phyloP scores from a whole-genome alignment of 2,888 invertebrate species.

The Rhagium mordax region DNA sequence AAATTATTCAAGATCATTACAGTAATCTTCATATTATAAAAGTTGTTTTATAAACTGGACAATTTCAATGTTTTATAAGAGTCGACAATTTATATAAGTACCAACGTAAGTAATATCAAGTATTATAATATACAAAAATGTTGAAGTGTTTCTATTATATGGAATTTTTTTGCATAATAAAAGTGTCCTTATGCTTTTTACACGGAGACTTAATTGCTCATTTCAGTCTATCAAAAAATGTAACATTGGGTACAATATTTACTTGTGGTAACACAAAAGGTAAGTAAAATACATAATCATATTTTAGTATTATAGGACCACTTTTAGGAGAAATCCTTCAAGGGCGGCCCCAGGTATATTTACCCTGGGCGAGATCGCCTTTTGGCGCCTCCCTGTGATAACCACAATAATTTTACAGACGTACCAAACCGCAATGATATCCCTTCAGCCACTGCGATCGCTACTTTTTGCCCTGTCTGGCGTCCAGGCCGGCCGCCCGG shows the following conservation, averaged over 20 bases:
- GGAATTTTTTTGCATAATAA: background rate
- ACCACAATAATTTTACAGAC: too few relatives aligned
- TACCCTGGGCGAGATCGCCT: too few relatives aligned
- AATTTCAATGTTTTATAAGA: background rate
- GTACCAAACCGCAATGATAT: too few relatives aligned
- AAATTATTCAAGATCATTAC: background rate
- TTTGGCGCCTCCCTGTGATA: too few relatives aligned
- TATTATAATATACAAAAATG: background rate
- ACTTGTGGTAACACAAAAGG: constrained; percentile 6
- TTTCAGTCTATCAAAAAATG: constrained; percentile 5
- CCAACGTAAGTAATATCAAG: background rate
- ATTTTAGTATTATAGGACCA: too few relatives aligned
- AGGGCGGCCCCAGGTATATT: too few relatives aligned
- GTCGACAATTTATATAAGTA: background rate
- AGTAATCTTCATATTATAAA: constrained; percentile 1
- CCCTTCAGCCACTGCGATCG: too few relatives aligned
- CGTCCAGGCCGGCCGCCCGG: too few relatives aligned
- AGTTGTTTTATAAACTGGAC: constrained; percentile 1
- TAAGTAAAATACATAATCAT: background rate
- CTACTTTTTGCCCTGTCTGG: too few relatives aligned
- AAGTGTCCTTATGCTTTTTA: background rate
- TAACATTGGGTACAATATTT: constrained; percentile 19
- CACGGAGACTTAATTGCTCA: constrained; percentile 2
- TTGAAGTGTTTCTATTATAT: background rate
- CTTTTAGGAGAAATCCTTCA: too few relatives aligned